Evolutionary conservation across 1,140 invertebrate genomes (phyloP).

Genomic region (Bradynema listronoti): DNA sequence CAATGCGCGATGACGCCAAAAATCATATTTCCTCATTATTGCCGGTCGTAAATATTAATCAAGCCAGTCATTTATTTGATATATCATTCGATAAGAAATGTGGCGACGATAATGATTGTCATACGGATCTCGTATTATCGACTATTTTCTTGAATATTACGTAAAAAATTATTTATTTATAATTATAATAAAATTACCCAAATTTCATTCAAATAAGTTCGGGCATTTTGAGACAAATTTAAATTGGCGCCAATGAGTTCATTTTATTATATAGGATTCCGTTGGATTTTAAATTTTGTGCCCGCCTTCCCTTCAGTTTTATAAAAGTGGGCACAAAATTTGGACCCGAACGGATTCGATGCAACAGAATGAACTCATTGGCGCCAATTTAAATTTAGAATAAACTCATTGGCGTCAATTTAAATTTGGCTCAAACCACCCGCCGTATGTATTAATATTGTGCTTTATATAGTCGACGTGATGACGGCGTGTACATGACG

Average conservation of each 20-base stretch:
- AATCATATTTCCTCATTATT: neutral
- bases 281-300: constrained; percentile 21
- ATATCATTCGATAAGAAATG: constrained; percentile 44
- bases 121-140: constrained; percentile 35
- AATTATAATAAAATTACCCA: neutral
- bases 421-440: no score
- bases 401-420: no score
- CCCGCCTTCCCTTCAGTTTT: no score
- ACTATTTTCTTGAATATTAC: constrained; percentile 41
- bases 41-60: constrained; percentile 15
- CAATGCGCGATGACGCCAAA: constrained; percentile 17
- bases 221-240: neutral
- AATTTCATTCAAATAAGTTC: neutral
- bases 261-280: constrained; percentile 20
- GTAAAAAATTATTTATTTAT: constrained; percentile 16
- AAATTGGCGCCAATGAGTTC: no score
- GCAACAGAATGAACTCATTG: no score
- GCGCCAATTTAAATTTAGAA: no score
- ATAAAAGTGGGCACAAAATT: no score
- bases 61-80: constrained; percentile 27
- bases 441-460: constrained; percentile 15
- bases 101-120: constrained; percentile 47
- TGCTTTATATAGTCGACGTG: constrained; percentile 10
- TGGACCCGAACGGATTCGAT: no score
- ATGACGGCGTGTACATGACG: constrained; percentile 29